Evolutionary conservation across 64 coral and sea anemone species (phyloP).

Genomic region (Stichodactyla mertensii): DNA sequence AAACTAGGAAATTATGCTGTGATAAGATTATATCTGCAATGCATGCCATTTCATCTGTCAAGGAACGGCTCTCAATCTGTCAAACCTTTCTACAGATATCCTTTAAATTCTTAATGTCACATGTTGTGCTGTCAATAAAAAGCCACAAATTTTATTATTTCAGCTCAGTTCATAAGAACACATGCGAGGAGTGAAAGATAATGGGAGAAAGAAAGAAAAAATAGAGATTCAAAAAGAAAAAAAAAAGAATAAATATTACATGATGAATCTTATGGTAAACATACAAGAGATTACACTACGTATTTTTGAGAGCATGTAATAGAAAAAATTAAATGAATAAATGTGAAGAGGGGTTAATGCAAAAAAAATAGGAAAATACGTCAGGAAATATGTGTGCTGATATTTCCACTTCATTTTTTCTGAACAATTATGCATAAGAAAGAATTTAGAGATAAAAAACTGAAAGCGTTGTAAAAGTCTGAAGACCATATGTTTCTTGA

Average conservation of each 20-base stretch:
- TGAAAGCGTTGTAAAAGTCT: too few relatives aligned
- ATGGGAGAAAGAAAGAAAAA: neutral
- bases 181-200: neutral
- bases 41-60: neutral
- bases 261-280: neutral
- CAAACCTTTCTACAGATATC: neutral
- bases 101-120: neutral
- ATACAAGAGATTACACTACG: neutral
- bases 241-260: neutral
- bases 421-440: too few relatives aligned
- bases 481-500: too few relatives aligned
- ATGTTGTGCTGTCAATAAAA: neutral
- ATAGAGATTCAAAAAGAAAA: neutral
- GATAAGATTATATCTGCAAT: neutral
- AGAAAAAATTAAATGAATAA: too few relatives aligned
- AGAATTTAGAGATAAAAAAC: too few relatives aligned
- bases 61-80: neutral
- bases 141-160: neutral
- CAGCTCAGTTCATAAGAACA: neutral
- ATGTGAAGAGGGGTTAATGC: too few relatives aligned
- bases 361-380: too few relatives aligned
- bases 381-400: too few relatives aligned
- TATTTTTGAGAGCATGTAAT: neutral
- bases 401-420: too few relatives aligned
- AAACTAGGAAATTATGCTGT: neutral